Conservation (phyloP, 2,113 vertebrate genomes). For the Mormoops blainvillei region DNA sequence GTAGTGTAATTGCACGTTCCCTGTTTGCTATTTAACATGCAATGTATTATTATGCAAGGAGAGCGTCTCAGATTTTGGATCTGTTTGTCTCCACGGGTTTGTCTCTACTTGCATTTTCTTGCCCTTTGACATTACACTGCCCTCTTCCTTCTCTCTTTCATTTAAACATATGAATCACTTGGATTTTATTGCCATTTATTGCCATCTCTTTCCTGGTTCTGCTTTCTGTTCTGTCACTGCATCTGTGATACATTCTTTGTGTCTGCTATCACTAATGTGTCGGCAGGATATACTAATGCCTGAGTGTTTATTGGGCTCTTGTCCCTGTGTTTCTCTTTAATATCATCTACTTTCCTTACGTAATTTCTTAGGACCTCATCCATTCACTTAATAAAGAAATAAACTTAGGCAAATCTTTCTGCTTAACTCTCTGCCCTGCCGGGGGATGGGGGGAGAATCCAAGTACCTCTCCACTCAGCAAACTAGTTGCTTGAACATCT, state of each 20-base stretch:
- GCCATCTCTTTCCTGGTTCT: slow-evolving; percentile 5
- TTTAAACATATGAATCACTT: slow-evolving; percentile 19
- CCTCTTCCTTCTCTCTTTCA: neutral
- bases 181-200: slow-evolving; percentile 25
- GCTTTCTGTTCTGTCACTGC: slow-evolving; percentile 6
- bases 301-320: slow-evolving; percentile 13
- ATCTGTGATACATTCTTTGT: neutral
- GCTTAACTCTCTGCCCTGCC: neutral
- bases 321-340: slow-evolving; percentile 19
- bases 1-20: neutral
- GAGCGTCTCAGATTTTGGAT: neutral
- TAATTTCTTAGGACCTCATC: neutral
- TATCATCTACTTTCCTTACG: neutral
- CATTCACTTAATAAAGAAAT: slow-evolving; percentile 31
- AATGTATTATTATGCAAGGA: neutral
- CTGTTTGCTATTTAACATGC: neutral
- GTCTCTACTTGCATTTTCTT: neutral
- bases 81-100: neutral
- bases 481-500: neutral
- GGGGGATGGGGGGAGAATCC: neutral
- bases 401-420: slow-evolving; percentile 7
- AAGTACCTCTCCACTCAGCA: neutral
- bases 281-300: neutral
- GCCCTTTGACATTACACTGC: neutral
- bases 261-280: neutral